phyloP scores from a whole-genome alignment of 2,113 vertebrate genomes.

The Burhinus bistriatus region DNA sequence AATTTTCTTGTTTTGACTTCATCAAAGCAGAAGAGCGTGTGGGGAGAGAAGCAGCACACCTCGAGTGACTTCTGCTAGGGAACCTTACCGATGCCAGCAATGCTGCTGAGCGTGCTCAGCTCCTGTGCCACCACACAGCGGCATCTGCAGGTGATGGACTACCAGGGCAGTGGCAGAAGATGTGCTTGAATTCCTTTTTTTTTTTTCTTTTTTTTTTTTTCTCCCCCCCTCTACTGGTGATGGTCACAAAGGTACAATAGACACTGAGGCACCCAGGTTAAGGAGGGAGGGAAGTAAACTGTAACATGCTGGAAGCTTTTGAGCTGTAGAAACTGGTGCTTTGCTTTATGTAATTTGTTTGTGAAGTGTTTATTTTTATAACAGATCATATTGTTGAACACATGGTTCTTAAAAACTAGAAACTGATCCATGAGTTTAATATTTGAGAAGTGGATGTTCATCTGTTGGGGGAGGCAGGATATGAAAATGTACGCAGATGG shows the following conservation, averaged over 20 bases:
- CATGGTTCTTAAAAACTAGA: slow-evolving; percentile 15
- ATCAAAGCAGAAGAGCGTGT: not conserved
- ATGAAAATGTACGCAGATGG: not conserved
- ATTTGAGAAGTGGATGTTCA: not conserved
- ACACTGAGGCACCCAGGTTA: slow-evolving; percentile 11
- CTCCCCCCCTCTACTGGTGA: not conserved
- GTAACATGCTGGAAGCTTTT: slow-evolving; percentile 55
- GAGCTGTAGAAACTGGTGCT: slow-evolving; percentile 65
- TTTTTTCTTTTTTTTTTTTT: not conserved
- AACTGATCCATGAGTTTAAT: not conserved
- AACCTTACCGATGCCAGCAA: not conserved
- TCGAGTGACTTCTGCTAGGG: not conserved
- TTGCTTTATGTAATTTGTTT: slow-evolving; percentile 56
- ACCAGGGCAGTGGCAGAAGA: not conserved
- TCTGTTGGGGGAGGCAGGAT: not conserved
- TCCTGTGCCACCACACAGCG: not conserved
- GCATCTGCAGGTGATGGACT: not conserved
- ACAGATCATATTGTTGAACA: slow-evolving; percentile 53
- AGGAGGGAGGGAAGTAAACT: not conserved
- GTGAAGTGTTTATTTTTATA: slow-evolving; percentile 67
- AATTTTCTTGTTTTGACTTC: not conserved
- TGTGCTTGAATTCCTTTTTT: not conserved
- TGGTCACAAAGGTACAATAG: not conserved
- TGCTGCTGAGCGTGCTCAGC: not conserved
- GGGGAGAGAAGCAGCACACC: not conserved